Base-by-base conservation (phyloP, 2,797 vertebrate genomes). In the Morelia viridis region DNA sequence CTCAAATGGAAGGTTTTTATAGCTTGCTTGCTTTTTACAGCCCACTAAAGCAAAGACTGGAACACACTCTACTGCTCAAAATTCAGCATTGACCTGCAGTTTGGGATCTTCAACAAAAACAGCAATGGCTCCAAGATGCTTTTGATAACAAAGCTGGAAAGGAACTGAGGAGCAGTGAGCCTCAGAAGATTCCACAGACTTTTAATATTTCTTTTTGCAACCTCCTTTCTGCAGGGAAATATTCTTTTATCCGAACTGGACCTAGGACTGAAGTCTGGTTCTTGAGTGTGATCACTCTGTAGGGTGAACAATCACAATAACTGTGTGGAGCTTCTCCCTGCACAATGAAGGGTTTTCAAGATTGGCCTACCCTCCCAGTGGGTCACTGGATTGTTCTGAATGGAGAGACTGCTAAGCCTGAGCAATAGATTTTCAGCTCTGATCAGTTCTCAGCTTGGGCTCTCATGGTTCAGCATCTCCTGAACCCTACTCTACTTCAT, bases 21-120 rank as follows among this genome's bases (percentile, higher is more conserved):
- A 94, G 50, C 90, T 90, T 80, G 93, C 93, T 83, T 94, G 94
- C 92, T 7, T 96, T 90, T 96, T 94, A 94, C 53, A 90, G 56
- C 90, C 91, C 91, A 5, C 31, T 17, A 9, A 94, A 93, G 92
- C 58, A 91, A 92, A 94, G 91, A 61, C 71, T 62, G 15, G 3
- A 71, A 60, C 7, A 85, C 87, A 92, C 93, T 58, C 94, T 91
- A 92, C 80, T 35, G 60, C 92, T 95, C 86, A 91, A 93, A 93
- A 96, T 56, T 85, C 92, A 93, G 61, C 92, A 93, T 85, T 91
- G 28, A 50, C 31, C 92, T 91, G 89, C 91, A 94, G 92, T 96
- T 92, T 93, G 92, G 94, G 91, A 93, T 91, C 93, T 92, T 91
- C 92, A 92, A 89, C 89, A 92, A 94, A 94, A 91, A 92, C 91